Conservation (phyloP, 2,113 vertebrate genomes). For the Atractosteus spatula region DNA sequence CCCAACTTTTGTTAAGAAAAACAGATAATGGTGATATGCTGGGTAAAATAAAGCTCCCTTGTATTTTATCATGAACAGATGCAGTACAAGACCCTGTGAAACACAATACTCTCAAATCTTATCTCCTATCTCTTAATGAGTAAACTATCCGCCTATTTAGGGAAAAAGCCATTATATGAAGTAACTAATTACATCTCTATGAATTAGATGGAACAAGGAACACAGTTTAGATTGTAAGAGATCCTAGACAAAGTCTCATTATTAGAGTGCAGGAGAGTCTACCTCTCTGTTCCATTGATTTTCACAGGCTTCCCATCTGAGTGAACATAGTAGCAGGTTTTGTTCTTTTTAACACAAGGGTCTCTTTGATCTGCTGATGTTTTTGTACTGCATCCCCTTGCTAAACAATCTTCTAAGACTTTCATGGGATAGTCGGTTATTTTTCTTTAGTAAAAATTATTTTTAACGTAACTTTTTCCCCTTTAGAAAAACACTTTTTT, state of each 20-base stretch:
- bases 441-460: no score
- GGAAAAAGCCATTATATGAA: conserved; percentile 52
- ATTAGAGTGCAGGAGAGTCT: neutral
- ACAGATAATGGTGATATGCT: neutral
- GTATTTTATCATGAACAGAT: conserved; percentile 44
- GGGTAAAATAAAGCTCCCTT: neutral
- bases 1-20: neutral
- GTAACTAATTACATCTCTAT: conserved; percentile 62
- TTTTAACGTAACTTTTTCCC: no score
- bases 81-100: conserved; percentile 41
- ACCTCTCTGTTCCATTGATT: neutral
- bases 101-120: conserved; percentile 57
- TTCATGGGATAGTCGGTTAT: no score
- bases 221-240: conserved; percentile 46
- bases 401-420: no score
- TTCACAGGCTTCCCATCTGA: neutral
- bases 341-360: conserved; percentile 42
- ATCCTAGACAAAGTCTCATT: conserved; percentile 40
- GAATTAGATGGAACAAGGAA: conserved; percentile 55
- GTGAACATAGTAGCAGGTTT: conserved; percentile 31
- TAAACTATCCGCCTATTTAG: conserved; percentile 31
- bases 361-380: conserved; percentile 40
- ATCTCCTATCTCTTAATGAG: conserved; percentile 69
- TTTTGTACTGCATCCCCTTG: conserved; percentile 33
- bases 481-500: no score